These are phyloP conservation scores for Brachyistius frenatus DNA, from an alignment of 2,113 vertebrate species.

Conservation along the genomic window DNA sequence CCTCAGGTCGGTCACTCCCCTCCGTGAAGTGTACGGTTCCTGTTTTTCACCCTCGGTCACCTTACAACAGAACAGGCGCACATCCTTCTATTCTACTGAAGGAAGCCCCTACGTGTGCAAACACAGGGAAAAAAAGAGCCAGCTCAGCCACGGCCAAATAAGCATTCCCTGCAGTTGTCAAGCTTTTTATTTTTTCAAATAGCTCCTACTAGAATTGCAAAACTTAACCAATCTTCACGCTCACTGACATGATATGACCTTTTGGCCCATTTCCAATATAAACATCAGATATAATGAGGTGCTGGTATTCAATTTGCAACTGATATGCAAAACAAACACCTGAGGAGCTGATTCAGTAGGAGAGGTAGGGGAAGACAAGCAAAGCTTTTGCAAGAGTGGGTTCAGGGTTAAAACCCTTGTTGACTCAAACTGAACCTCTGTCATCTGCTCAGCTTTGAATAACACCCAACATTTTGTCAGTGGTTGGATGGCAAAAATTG, in stretches of 20 bases:
- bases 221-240: conserved; percentile 17
- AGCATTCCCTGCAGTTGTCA: conserved; percentile 51
- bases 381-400: conserved; percentile 18
- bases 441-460: conserved; percentile 47
- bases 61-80: conserved; percentile 72
- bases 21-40: conserved; percentile 74
- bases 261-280: conserved; percentile 31
- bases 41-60: conserved; percentile 79
- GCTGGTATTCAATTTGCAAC: conserved; percentile 37
- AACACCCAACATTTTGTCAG: conserved; percentile 41
- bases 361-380: background rate
- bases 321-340: conserved; percentile 50
- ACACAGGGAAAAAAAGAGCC: conserved; percentile 63
- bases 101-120: conserved; percentile 74
- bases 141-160: conserved; percentile 57
- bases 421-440: conserved; percentile 56
- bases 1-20: conserved; percentile 61
- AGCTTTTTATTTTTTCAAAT: conserved; percentile 13
- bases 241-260: background rate
- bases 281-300: conserved; percentile 17
- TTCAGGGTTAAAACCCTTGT: conserved; percentile 34
- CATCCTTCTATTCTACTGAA: conserved; percentile 85
- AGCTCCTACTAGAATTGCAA: conserved; percentile 15
- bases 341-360: conserved; percentile 21
- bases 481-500: conserved; percentile 37